phyloP scores from a whole-genome alignment of 2,888 invertebrate species.

The Hemaris fuciformis region DNA sequence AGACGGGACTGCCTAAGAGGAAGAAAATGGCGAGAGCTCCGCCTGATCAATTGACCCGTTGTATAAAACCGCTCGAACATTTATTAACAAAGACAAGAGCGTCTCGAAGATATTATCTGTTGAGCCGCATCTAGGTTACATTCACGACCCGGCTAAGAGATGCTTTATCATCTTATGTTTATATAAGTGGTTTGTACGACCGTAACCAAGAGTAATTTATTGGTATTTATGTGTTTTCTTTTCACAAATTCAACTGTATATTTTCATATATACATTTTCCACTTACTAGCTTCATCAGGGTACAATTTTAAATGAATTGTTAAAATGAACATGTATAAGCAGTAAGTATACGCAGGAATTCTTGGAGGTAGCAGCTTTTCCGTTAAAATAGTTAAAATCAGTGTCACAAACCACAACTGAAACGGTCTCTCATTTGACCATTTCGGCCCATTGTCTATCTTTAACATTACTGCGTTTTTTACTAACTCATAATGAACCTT shows the following conservation, averaged over 20 bases:
- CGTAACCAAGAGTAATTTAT: not conserved
- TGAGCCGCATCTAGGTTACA: conserved; percentile 21
- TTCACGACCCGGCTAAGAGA: conserved; percentile 19
- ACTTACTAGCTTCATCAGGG: too few relatives aligned
- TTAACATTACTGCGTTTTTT: too few relatives aligned
- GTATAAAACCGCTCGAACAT: conserved; percentile 34
- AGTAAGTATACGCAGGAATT: too few relatives aligned
- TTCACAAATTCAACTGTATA: conserved; percentile 37
- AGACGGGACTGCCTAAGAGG: conserved; percentile 22
- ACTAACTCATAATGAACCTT: too few relatives aligned
- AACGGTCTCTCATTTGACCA: too few relatives aligned
- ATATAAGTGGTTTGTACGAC: not conserved
- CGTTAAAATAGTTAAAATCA: too few relatives aligned
- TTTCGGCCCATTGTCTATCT: too few relatives aligned
- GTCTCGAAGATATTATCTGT: conserved; percentile 15
- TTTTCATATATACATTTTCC: too few relatives aligned
- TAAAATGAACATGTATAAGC: too few relatives aligned
- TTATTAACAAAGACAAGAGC: conserved; percentile 32
- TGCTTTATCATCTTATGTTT: conserved; percentile 38
- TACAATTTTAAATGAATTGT: too few relatives aligned
- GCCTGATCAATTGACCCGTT: conserved; percentile 45
- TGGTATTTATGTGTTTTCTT: conserved; percentile 25
- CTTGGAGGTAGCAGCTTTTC: too few relatives aligned
- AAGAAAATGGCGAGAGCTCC: conserved; percentile 31
- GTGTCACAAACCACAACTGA: too few relatives aligned